These are phyloP conservation scores for Cheilinus undulatus DNA, from an alignment of 2,113 vertebrate species.

Conservation along the genomic window DNA sequence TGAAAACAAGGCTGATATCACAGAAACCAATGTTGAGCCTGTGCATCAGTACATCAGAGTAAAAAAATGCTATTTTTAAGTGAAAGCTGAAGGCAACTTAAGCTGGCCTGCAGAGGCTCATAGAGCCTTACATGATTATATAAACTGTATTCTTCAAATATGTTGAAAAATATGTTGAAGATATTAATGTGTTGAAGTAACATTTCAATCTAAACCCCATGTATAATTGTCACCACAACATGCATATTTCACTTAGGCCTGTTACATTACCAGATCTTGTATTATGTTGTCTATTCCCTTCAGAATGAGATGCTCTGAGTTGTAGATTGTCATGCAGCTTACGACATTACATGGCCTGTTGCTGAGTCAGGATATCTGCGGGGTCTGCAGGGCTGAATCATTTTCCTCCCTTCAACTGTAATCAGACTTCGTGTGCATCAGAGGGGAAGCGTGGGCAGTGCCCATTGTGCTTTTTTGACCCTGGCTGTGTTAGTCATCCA, in stretches of 20 bases:
- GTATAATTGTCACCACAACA: background rate
- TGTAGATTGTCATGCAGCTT: constrained; percentile 1
- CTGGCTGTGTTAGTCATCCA: constrained; percentile 43
- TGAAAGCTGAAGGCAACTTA: background rate
- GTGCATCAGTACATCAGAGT: too few species aligned
- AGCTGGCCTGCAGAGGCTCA: background rate
- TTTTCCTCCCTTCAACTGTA: constrained; percentile 47
- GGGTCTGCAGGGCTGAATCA: constrained; percentile 52
- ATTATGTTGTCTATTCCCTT: background rate
- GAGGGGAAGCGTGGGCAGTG: constrained; percentile 45
- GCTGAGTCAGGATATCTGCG: background rate
- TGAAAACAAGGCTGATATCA: too few species aligned
- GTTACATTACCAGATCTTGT: background rate
- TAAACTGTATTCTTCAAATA: too few species aligned
- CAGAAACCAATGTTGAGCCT: too few species aligned
- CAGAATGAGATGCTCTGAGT: background rate
- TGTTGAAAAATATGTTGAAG: too few species aligned
- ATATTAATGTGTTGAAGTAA: background rate
- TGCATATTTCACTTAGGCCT: background rate
- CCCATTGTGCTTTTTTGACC: constrained; percentile 18
- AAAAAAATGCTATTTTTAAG: background rate
- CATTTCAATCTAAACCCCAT: background rate
- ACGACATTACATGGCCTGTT: background rate
- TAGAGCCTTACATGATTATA: too few species aligned
- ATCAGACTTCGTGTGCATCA: constrained; percentile 39